Percentiles rank a stretch among this genome's conserved stretches.
Conservation (phyloP, 2,797 vertebrate species). For the Argya squamiceps region DNA sequence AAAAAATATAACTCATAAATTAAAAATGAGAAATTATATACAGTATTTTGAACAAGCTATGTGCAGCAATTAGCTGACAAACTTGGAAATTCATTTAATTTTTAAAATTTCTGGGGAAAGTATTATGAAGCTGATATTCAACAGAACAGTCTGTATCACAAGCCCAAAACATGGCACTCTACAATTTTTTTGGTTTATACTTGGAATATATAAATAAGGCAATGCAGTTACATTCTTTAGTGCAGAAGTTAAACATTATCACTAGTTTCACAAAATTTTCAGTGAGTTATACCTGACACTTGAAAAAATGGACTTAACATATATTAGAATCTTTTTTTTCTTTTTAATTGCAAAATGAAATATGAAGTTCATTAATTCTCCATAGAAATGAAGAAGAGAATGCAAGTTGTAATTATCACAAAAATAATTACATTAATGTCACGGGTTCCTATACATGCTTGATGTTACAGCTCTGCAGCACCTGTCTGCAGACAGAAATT, state of each 20-base stretch:
- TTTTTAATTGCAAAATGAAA: background rate
- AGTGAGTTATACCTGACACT: background rate
- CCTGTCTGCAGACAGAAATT: background rate
- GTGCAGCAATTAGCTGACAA: background rate
- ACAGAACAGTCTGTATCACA: background rate
- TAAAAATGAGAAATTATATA: slow-evolving; percentile 20
- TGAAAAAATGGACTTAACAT: background rate
- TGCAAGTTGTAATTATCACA: background rate
- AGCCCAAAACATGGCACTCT: background rate
- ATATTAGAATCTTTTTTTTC: background rate
- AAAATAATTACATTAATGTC: background rate
- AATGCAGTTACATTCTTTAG: background rate
- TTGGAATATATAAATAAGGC: background rate
- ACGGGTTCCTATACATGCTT: background rate
- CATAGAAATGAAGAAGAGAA: background rate
- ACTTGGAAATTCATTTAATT: background rate
- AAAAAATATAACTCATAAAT: background rate
- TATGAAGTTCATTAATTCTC: background rate
- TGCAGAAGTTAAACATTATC: background rate
- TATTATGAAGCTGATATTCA: background rate
- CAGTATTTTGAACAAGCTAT: background rate
- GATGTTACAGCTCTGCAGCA: background rate
- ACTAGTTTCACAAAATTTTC: background rate
- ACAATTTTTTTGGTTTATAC: slow-evolving; percentile 23
- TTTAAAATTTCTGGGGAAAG: slow-evolving; percentile 10